phyloP scores from a whole-genome alignment of 2,113 vertebrate genomes.

The Rhipidura dahli region DNA sequence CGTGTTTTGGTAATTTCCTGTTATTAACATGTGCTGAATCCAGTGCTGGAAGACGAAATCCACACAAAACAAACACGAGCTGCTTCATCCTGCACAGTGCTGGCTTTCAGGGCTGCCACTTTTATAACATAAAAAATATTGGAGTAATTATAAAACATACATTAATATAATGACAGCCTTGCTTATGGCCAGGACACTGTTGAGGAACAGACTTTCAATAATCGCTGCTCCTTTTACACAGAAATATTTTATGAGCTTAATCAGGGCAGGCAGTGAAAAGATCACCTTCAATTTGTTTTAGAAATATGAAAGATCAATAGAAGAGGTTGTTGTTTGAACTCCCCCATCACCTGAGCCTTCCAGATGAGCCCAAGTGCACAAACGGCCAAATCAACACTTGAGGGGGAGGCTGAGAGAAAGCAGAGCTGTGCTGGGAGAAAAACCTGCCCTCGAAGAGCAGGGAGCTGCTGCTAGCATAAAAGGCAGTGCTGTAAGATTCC shows the following conservation, averaged over 20 bases:
- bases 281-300: neutral
- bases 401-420: neutral
- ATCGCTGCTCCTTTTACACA: neutral
- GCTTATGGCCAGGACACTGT: neutral
- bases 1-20: neutral
- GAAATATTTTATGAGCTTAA: conserved; percentile 5
- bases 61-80: neutral
- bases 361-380: rapidly evolving
- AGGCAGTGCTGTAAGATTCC: neutral
- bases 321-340: neutral
- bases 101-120: neutral
- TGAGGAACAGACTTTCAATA: neutral
- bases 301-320: neutral
- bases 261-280: neutral
- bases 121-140: neutral
- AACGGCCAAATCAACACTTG: neutral
- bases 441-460: neutral
- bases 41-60: neutral
- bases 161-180: neutral
- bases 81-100: neutral
- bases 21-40: neutral
- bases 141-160: neutral
- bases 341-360: neutral
- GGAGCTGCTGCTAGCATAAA: neutral
- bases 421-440: neutral